Conservation (phyloP, 2,113 vertebrate genomes). For the Podilymbus podiceps region DNA sequence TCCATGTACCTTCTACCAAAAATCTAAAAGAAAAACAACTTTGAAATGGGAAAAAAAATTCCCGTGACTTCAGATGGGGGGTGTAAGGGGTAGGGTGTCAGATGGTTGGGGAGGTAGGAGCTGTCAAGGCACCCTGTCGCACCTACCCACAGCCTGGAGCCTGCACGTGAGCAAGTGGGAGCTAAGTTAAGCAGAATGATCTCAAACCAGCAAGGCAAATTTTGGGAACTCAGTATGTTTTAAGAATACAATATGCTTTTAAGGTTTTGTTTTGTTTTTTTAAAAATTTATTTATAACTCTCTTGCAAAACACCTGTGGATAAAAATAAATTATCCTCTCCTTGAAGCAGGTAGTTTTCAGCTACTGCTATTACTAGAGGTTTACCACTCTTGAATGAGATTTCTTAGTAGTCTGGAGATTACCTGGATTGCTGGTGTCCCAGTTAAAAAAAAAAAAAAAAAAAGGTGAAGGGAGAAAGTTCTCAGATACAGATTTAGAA, state of each 20-base stretch:
- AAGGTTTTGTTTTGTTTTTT: not conserved
- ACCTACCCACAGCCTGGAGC: not conserved
- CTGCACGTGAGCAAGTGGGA: not conserved
- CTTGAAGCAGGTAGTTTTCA: not conserved
- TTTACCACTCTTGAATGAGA: not conserved
- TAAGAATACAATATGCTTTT: not conserved
- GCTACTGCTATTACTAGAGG: not conserved
- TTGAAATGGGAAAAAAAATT: not conserved
- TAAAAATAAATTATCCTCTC: not conserved
- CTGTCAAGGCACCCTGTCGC: not conserved
- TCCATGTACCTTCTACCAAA: not conserved
- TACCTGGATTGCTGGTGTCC: not conserved
- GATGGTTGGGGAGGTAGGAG: not conserved
- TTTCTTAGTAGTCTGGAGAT: not conserved
- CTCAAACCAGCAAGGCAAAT: not conserved
- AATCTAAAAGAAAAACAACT: not conserved
- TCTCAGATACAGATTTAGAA: not conserved
- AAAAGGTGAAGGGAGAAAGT: not conserved
- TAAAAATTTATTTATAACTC: not conserved
- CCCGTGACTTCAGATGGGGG: not conserved
- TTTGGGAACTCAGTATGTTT: not conserved
- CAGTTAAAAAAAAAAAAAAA: not conserved
- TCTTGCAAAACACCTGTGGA: not conserved
- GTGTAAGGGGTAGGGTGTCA: not conserved
- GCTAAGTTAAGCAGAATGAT: not conserved